Evolutionary conservation across 2,113 vertebrate species (phyloP).

Genomic region (Tor tambroides): DNA sequence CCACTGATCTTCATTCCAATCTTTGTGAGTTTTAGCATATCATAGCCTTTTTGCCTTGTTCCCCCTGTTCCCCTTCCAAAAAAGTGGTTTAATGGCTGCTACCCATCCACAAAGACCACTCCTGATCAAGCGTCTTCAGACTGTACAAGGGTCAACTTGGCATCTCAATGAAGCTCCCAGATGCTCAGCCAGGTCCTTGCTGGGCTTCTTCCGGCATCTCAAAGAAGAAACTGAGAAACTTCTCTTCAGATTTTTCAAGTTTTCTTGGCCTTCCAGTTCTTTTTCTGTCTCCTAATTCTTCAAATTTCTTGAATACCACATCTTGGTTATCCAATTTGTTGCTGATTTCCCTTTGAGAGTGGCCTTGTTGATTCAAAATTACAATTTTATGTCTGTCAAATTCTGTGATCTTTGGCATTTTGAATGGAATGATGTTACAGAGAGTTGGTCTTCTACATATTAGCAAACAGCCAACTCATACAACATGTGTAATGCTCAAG

Average conservation of each 20-base stretch:
- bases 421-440: not conserved
- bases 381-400: not conserved
- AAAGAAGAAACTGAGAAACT: not conserved
- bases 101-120: not conserved
- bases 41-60: not conserved
- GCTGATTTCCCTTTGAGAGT: not conserved
- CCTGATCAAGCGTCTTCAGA: not conserved
- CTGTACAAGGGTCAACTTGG: not conserved
- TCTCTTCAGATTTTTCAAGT: not conserved
- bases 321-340: not conserved
- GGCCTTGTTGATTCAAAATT: not conserved
- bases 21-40: too few species aligned
- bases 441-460: not conserved
- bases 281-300: not conserved
- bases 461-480: not conserved
- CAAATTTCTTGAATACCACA: not conserved
- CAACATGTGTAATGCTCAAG: not conserved
- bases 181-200: not conserved
- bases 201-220: not conserved
- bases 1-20: too few species aligned
- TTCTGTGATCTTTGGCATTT: not conserved
- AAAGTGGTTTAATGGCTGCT: not conserved
- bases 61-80: not conserved
- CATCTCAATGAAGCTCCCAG: not conserved
- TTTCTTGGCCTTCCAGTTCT: not conserved